Percentiles rank a stretch among this genome's conserved stretches.
Conservation (phyloP, 2,888 invertebrate genomes). For the Hydriomena furcata region DNA sequence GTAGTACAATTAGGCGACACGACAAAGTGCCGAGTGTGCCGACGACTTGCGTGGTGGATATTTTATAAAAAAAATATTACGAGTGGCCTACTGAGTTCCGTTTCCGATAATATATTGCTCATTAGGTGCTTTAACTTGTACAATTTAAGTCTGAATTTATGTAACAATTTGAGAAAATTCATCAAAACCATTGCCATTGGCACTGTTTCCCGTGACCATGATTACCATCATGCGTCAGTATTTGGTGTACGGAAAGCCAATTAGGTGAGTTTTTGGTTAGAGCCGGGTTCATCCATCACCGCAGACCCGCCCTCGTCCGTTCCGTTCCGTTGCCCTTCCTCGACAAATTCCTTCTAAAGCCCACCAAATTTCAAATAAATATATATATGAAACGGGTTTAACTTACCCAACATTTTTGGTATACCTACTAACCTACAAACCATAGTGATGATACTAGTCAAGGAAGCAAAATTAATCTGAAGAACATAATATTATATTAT, state of each 20-base stretch:
- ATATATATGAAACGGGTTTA: conserved; percentile 2
- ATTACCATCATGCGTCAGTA: conserved; percentile 53
- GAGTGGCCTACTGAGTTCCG: conserved; percentile 60
- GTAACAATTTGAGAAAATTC: conserved; percentile 35
- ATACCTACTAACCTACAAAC: no score
- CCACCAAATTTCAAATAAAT: conserved; percentile 9
- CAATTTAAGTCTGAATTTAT: conserved; percentile 42
- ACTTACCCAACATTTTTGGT: no score
- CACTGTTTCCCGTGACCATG: conserved; percentile 40
- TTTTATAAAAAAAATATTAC: conserved; percentile 60
- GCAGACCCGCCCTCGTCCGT: conserved; percentile 62
- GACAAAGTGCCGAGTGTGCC: conserved; percentile 39
- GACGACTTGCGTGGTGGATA: conserved; percentile 68
- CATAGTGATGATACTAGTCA: no score
- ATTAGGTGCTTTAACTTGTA: conserved; percentile 55
- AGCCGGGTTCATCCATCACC: conserved; percentile 69
- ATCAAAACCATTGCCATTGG: conserved; percentile 27
- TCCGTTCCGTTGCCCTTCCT: conserved; percentile 53
- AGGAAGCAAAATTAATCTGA: no score
- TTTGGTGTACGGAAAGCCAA: conserved; percentile 68
- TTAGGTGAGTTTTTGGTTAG: conserved; percentile 74
- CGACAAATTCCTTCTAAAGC: conserved; percentile 37
- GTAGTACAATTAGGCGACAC: conserved; percentile 73
- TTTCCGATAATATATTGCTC: conserved; percentile 67
- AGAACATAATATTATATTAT: no score